phyloP scores from a whole-genome alignment of 1,140 invertebrate genomes.

The Pissodes strobi region DNA sequence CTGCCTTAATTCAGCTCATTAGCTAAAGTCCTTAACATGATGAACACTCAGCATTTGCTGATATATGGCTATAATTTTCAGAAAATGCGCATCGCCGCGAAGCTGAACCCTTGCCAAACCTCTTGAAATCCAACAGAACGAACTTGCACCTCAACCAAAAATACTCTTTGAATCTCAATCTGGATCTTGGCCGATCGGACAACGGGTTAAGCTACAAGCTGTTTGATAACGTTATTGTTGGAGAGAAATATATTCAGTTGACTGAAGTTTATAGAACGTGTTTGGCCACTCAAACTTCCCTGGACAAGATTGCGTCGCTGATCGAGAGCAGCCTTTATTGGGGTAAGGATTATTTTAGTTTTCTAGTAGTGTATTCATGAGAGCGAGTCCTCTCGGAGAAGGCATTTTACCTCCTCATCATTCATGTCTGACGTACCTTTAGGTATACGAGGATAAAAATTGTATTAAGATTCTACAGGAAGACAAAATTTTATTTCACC shows the following conservation, averaged over 20 bases:
- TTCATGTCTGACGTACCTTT: background rate
- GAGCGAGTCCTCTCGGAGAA: too few relatives aligned
- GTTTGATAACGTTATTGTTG: slow-evolving; percentile 74
- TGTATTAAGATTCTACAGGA: too few relatives aligned
- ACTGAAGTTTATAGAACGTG: slow-evolving; percentile 68
- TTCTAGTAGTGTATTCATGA: background rate
- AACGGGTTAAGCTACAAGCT: slow-evolving; percentile 67
- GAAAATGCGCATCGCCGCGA: too few relatives aligned
- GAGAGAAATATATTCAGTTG: slow-evolving; percentile 63
- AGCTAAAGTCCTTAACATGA: too few relatives aligned
- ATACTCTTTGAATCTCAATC: slow-evolving; percentile 63
- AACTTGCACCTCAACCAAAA: slow-evolving; percentile 23
- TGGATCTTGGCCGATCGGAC: slow-evolving; percentile 75
- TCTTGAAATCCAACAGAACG: slow-evolving; percentile 19
- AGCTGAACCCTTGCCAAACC: too few relatives aligned
- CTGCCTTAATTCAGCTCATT: too few relatives aligned
- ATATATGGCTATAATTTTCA: too few relatives aligned
- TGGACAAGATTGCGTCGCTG: slow-evolving; percentile 78
- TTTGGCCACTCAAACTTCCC: slow-evolving; percentile 81
- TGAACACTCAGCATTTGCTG: too few relatives aligned
- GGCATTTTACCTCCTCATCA: too few relatives aligned
- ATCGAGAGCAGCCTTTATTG: slow-evolving; percentile 79
- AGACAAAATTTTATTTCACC: too few relatives aligned
- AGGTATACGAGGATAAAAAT: background rate
- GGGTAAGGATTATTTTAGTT: slow-evolving; percentile 59